Evolutionary conservation across 2,888 invertebrate species (phyloP), one percentile per base, ranked within the genome.

Genomic region (Isoperla grammatica): DNA sequence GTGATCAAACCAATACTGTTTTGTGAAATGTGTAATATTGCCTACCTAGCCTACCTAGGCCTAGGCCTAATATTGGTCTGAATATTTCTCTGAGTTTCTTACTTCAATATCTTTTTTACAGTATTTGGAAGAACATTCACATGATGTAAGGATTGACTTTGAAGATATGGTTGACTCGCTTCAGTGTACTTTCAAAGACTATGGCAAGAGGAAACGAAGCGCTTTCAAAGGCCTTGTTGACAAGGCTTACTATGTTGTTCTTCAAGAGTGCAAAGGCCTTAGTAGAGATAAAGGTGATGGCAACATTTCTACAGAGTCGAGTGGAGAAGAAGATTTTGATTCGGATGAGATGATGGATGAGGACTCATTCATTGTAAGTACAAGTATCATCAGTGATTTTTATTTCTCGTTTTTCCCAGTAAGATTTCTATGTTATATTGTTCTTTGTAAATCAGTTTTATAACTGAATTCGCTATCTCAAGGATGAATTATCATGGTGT

Each of bases 141-240:
- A 88, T 69, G 85, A 88, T 74, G 85, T 86, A 6, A 88, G 85
- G 72, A 83, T 92, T 65, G 90, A 92, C 79, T 86, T 91, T 60
- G 85, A 86, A 71, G 83, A 85, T 70, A 90, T 93, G 88, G 88
- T 90, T 67, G 87, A 87, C 72, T 82, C 84, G 67, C 79, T 93
- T 56, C 88, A 88, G 76, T 82, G 80, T 68, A 83, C 82, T 67
- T 85, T 83, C 70, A 78, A 85, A 58, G 93, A 94, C 70, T 95
- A 94, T 76, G 81, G 82, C 60, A 85, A 86, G 69, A 86, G 88
- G 69, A 92, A 92, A 75, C 81, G 86, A 62, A 82, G 79, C 59
- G 87, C 87, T n/a, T 92, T 95, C 73, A 81, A 86, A 70, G 80
- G 82, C 60, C 77, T 86, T 71, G 90, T 92, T n/a, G 85, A 86